Evolutionary conservation across 2,113 vertebrate species (phyloP), one percentile per base, ranked within the genome.

Genomic region (Lynx canadensis): DNA sequence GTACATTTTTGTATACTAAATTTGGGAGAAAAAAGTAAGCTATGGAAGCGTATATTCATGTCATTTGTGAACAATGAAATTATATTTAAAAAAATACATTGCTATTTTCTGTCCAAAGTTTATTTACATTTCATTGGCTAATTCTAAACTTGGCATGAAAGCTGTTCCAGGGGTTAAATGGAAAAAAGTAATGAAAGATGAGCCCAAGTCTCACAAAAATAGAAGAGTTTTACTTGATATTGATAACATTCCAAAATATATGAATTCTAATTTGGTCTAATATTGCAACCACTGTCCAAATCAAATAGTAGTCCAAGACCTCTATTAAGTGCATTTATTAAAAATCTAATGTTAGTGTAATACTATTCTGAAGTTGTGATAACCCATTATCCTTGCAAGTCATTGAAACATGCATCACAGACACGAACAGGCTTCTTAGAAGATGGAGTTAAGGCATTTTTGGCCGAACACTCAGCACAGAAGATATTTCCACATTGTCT

Each of bases 401-500:
- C 99, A 96, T 99, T 99, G 93, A 99, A 99, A 98, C 99, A 99
- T 15, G 99, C 98, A 98, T 99, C 99, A 84, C 99, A 99, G 91
- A 99, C 99, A 66, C 99, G 99, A 31, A 99, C 99, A 82, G 99
- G 99, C 98, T 99, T 99, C 99, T 99, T 99, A 29, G 99, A 99
- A 94, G 99, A 99, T 92, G 99, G 99, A 76, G 99, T 99, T 98
- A 99, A 98, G 98, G 99, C 99, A 98, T 99, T 99, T 98, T 97
- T 99, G 79, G 99, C 97, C 36, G 99, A 99, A 98, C 99, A 99
- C 94, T 99, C 99, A 0, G 98, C 99, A 96, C 99, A 99, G 98
- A 99, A 99, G 98, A 99, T 99, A 99, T 99, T 99, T 60, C 99
- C 99, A 97, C 99, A 99, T 29, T 99, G 99, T 98, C 99, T 99